Conservation (phyloP, 2,113 vertebrate genomes). For the Pedionomus torquatus region DNA sequence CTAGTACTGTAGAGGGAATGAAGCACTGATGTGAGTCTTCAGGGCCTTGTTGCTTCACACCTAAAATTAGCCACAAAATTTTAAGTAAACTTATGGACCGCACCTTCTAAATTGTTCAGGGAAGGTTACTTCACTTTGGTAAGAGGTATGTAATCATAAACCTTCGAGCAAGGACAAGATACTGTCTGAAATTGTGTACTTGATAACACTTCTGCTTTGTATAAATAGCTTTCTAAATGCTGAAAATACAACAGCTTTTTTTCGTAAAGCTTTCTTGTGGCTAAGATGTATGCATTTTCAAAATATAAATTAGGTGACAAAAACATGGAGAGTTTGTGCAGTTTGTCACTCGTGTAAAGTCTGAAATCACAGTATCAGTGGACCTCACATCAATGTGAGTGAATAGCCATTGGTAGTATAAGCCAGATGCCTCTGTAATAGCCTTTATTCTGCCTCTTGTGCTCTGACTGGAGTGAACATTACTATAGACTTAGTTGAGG, state of each 20-base stretch:
- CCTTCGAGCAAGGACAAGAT: neutral
- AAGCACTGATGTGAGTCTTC: neutral
- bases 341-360: neutral
- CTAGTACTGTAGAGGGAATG: neutral
- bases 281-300: neutral
- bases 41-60: neutral
- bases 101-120: slow-evolving; percentile 13
- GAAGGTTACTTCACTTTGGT: slow-evolving; percentile 11
- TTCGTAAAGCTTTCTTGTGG: neutral
- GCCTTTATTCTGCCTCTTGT: neutral
- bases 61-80: slow-evolving; percentile 20
- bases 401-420: neutral
- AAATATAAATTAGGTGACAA: neutral
- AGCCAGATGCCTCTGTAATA: neutral
- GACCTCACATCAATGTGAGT: neutral
- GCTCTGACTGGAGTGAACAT: neutral
- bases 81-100: neutral
- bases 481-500: neutral
- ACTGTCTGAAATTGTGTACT: slow-evolving; percentile 15
- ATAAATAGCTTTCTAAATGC: neutral
- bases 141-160: neutral
- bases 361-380: neutral
- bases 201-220: neutral
- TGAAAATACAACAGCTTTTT: neutral
- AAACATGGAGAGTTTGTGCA: neutral